phyloP scores from a whole-genome alignment of 2,113 vertebrate species.

The Trematocara variabile region DNA sequence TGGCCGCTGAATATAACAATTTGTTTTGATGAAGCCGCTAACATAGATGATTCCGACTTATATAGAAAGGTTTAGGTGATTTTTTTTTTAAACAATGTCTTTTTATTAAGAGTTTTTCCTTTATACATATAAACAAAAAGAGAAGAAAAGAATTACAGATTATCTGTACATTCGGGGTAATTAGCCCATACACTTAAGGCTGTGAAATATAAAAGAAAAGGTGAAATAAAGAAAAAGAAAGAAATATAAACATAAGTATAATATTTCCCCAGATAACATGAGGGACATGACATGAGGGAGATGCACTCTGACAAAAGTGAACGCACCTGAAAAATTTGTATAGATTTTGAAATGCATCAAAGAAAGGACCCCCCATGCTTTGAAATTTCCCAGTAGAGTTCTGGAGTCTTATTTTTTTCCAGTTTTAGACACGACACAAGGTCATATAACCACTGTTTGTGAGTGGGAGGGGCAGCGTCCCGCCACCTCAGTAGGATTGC shows the following conservation, averaged over 20 bases:
- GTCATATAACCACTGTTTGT: neutral
- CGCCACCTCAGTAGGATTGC: neutral
- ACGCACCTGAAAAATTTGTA: neutral
- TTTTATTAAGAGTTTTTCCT: neutral
- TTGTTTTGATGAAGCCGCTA: neutral
- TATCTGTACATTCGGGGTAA: neutral
- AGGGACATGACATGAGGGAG: neutral
- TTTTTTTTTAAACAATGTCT: neutral
- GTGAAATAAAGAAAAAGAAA: neutral
- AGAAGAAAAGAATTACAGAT: neutral
- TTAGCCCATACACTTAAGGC: neutral
- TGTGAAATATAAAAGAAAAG: neutral
- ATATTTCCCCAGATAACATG: neutral
- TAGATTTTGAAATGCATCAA: neutral
- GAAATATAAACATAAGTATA: neutral
- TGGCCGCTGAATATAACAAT: neutral
- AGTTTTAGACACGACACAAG: neutral
- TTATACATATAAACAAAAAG: neutral
- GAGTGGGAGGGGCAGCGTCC: neutral
- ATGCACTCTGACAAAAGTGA: neutral
- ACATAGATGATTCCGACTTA: neutral
- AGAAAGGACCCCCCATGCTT: neutral
- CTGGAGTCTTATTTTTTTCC: neutral
- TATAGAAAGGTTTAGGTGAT: neutral
- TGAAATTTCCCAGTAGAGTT: neutral